Base-by-base conservation (phyloP, 2,113 vertebrate species). In the Campylomormyrus tamandua region DNA sequence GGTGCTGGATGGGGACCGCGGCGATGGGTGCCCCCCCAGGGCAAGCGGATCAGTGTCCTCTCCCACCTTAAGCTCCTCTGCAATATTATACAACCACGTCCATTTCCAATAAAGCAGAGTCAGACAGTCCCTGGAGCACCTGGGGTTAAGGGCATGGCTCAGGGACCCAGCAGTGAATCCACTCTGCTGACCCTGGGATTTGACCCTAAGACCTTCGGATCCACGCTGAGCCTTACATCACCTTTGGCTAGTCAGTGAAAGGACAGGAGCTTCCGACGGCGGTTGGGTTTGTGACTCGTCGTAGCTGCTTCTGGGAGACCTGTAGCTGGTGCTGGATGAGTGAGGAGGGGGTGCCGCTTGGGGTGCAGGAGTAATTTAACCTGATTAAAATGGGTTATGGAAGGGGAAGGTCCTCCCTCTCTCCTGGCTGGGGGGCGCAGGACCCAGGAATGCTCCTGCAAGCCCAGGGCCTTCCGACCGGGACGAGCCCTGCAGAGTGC, bases 381-480 rank as follows among this genome's bases (percentile, higher is more conserved):
- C 83, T 84, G 83, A 84, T 84, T 74, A 46, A 83, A 83, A 46
- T 21, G 46, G 83, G 83, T 84, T n/a, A 84, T 21, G 42, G 83
- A 84, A 84, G 42, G 83, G 42, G 45, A 53, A 49, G n/a, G n/a
- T 7, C 31, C 70, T 17, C 70, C 15, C 3, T 21, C 53, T 19
- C 53, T 56, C 53, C 53, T 21, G 15, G 13, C 11, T 35, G n/a
- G 50, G n/a, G 85, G 27, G 31, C 15, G 8, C 11, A 45, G 5
- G 52, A 42, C 15, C 17, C 21, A 8, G 17, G 13, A 39, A 39
- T 9, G 87, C 35, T 80, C 31, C 85, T 19, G 52, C 10, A 17
- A 42, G 15, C 49, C 31, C 19, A 31, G 27, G 50, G 49, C 74
- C 31, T 31, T 89, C 52, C 24, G n/a, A 89, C 50, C 35, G 83